Evolutionary conservation across 2,113 vertebrate species (phyloP), one percentile per base, ranked within the genome.

Genomic region (Seriola dumerili): DNA sequence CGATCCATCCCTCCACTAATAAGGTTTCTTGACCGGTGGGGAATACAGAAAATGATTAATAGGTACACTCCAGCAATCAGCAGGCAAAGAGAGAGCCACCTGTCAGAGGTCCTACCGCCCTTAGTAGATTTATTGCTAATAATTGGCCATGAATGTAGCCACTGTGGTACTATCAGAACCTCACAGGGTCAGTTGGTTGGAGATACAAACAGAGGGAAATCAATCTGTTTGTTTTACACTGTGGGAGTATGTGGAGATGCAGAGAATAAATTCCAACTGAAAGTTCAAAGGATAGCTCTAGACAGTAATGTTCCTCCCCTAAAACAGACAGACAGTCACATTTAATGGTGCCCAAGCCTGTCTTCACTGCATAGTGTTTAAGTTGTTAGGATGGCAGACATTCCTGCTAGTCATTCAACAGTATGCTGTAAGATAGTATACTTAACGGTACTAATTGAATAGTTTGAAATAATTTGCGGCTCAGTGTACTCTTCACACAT

Each of bases 71-170:
- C 57, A 86, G 75, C 81, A 89, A 93, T 91, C 91, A 90, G 90
- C 81, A 85, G 80, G 69, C 84, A 85, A 79, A 91, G 76, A 81
- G 72, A 82, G 74, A 85, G 86, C 85, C 81, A 89, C 84, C 91
- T 85, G 86, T 88, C 89, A 89, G 82, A 80, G 85, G 80, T 91
- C 82, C 67, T 46, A 52, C 85, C 44, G 66, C 84, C 81, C 58
- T 85, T 67, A 54, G 52, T 72, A 88, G 88, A 93, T 93, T 90
- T 92, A 93, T 86, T 80, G 76, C 82, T 84, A 91, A 93, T 93
- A 91, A 93, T 81, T 59, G 85, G 67, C 66, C 58, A 61, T 76
- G 80, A 92, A 87, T 77, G 52, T 79, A 88, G 76, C 76, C 66
- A 77, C 73, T 77, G 25, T 17, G 55, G 67, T 83, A 38, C 84